A percentile compares a stretch with the other conserved stretches of the same genome.
Evolutionary conservation across 2,113 vertebrate genomes (phyloP).

Genomic region (Cyphomyrus plagiostoma): DNA sequence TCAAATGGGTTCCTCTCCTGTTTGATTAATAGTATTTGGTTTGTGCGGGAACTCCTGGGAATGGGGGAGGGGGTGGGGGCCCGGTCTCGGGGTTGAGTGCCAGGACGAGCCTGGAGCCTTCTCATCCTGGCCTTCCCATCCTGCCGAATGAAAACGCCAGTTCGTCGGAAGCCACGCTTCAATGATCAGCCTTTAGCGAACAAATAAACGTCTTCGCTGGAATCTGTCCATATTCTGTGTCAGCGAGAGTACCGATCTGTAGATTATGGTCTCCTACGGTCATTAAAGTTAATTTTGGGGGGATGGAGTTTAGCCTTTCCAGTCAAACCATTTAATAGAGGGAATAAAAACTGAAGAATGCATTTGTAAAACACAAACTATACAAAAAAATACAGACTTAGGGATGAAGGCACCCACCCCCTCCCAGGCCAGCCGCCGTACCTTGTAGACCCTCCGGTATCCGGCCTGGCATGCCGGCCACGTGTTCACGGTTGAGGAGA

Average conservation of each 20-base stretch:
- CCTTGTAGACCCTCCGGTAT: no score
- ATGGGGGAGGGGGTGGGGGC: not conserved
- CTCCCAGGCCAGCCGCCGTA: not conserved
- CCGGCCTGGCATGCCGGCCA: not conserved
- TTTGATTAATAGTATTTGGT: slow-evolving; percentile 31
- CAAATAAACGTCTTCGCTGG: not conserved
- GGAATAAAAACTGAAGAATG: not conserved
- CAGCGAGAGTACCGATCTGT: not conserved
- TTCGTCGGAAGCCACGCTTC: not conserved
- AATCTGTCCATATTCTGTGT: not conserved
- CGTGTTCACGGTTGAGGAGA: slow-evolving; percentile 2
- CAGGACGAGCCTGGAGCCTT: not conserved
- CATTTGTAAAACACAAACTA: not conserved
- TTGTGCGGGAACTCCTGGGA: not conserved
- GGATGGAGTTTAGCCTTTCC: not conserved
- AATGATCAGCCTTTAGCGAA: not conserved
- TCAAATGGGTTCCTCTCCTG: not conserved
- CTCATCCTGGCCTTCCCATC: not conserved
- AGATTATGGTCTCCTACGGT: not conserved
- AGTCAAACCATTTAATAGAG: not conserved
- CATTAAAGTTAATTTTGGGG: not conserved
- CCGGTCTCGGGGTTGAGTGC: not conserved
- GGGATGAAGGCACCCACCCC: not conserved
- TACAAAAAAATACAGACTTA: not conserved
- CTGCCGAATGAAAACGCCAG: not conserved